Evolutionary conservation across 2,113 vertebrate genomes (phyloP).

Genomic region (Neogale vison): DNA sequence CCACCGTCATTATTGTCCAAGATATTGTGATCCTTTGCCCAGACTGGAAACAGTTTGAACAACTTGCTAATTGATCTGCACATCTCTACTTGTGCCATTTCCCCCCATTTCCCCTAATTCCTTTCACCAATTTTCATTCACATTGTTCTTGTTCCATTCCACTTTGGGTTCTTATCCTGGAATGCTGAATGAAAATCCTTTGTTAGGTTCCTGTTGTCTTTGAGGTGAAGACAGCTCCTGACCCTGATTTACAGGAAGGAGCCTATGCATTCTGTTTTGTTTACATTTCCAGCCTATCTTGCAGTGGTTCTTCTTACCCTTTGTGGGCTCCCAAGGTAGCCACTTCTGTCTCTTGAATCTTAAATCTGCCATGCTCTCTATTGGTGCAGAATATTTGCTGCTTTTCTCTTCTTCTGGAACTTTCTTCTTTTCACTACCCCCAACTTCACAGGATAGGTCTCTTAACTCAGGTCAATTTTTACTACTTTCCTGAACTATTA

Average conservation of each 20-base stretch:
- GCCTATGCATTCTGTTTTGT: neutral
- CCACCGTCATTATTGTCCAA: neutral
- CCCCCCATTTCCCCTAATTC: neutral
- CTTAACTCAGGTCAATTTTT: neutral
- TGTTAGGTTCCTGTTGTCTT: neutral
- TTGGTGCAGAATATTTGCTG: neutral
- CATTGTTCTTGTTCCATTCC: neutral
- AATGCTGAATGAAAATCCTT: neutral
- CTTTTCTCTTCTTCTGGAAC: neutral
- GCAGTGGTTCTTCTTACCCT: neutral
- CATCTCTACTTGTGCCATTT: neutral
- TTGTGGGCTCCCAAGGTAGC: neutral
- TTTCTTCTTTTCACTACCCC: neutral
- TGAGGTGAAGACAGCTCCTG: neutral
- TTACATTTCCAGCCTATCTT: neutral
- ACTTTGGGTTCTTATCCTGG: neutral
- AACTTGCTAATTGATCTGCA: neutral
- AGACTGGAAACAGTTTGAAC: neutral
- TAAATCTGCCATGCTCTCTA: neutral
- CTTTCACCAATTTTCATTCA: neutral
- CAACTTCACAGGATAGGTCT: neutral
- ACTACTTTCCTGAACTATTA: neutral
- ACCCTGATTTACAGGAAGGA: neutral
- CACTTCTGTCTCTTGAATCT: neutral
- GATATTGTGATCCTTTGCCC: neutral